phyloP scores from a whole-genome alignment of 2,797 vertebrate genomes.

The Chloroceryle amazona region DNA sequence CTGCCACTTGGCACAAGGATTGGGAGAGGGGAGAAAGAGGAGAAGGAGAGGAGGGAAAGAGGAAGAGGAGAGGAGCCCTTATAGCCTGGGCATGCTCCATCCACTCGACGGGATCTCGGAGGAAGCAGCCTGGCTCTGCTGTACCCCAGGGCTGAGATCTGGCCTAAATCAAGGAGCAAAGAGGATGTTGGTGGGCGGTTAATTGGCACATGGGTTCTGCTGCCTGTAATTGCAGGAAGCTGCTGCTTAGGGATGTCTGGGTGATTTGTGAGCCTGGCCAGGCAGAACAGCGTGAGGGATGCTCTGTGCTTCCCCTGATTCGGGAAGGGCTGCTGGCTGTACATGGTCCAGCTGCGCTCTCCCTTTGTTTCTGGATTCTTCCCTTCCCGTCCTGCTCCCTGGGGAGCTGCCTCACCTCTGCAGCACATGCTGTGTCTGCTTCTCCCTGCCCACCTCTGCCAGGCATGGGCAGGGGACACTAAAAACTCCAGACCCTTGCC shows the following conservation, averaged over 20 bases:
- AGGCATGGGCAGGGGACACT: no score
- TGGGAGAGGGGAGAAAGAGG: neutral
- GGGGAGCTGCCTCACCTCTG: neutral
- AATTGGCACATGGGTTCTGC: constrained; percentile 41
- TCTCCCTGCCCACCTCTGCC: neutral
- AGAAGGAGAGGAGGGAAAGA: no score
- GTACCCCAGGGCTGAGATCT: neutral
- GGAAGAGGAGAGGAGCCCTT: neutral
- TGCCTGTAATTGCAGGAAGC: constrained; percentile 54
- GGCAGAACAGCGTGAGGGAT: neutral
- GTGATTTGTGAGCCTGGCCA: constrained; percentile 9
- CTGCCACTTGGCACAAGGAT: neutral
- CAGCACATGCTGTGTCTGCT: neutral
- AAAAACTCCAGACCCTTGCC: neutral
- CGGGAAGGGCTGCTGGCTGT: neutral
- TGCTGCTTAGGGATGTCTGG: neutral
- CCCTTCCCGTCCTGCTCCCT: neutral
- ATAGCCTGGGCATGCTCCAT: neutral
- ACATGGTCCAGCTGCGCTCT: neutral
- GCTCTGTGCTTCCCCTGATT: neutral
- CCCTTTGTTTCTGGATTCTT: neutral
- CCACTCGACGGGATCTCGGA: neutral
- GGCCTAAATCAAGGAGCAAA: constrained; percentile 35
- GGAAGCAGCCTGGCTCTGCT: neutral
- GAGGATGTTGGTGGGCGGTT: constrained; percentile 7